phyloP scores from a whole-genome alignment of 2,797 vertebrate genomes.

The Valencia hispanica region DNA sequence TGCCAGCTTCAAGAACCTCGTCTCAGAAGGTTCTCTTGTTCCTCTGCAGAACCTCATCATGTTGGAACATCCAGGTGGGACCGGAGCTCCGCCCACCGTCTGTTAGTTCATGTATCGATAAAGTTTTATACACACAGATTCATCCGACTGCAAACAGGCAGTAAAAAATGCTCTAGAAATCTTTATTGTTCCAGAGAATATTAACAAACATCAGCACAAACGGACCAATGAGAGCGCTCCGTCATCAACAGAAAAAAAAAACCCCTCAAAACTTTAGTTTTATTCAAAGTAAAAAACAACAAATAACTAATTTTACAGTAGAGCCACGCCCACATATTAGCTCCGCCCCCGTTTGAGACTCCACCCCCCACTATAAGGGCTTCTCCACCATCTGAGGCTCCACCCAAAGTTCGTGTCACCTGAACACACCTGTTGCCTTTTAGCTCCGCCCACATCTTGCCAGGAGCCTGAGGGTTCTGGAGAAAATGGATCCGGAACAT shows the following conservation, averaged over 20 bases:
- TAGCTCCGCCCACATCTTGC: not conserved
- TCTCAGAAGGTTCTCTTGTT: too few relatives aligned
- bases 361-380: not conserved
- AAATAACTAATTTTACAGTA: not conserved
- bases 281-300: not conserved
- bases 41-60: too few relatives aligned
- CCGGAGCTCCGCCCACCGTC: too few relatives aligned
- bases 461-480: not conserved
- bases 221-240: not conserved
- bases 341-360: not conserved
- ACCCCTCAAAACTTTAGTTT: not conserved
- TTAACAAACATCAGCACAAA: not conserved
- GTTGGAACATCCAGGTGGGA: too few relatives aligned
- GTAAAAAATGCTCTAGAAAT: constrained; percentile 12
- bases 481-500: not conserved
- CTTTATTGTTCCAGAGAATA: constrained; percentile 7
- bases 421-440: not conserved
- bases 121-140: too few relatives aligned
- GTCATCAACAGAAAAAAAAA: constrained; percentile 1
- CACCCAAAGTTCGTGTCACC: not conserved
- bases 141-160: not conserved
- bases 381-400: not conserved
- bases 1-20: too few relatives aligned
- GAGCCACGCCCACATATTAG: not conserved
- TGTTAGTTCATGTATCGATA: too few relatives aligned